Base-by-base conservation (phyloP, 1,140 invertebrate genomes). In the Centruroides sculpturatus region DNA sequence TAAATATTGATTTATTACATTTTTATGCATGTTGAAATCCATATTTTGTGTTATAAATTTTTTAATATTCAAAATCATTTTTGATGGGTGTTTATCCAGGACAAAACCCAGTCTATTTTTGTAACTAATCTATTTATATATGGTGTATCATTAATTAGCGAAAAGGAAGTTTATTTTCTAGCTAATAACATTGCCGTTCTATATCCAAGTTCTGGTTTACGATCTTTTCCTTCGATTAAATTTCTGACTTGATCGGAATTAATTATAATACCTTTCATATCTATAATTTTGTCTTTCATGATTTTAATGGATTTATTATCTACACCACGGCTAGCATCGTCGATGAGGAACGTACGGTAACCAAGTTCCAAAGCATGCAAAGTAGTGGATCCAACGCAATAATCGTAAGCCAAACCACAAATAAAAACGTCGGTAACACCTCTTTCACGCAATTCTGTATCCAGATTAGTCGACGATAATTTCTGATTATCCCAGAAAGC, bases 401-500 rank as follows among this genome's bases (percentile, higher is more conserved):
- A 87, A 73, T 99, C 95, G 69, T 92, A 92, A 0, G 95, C 94
- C 51, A 99, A 75, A 0, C 95, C 95, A 73, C 92, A 96, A 11
- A 96, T 84, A 72, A 91, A 97, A 60, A 98, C 86, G 73, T 96
- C 92, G 6, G 92, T 93, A 10, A 90, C 85, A 49, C 83, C 82
- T 66, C 84, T 83, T 69, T 83, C 76, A 51, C 83, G 80, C 48
- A 99, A 76, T 70, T 94, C 84, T 3, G 81, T 79, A 62, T 83
- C 82, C n/a, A 98, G 75, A 23, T 85, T 85, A 5, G 93, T 98
- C 68, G 92, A 82, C 3, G 85, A 86, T 41, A 91, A 72, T 73
- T 90, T 91, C 71, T 89, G 87, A 76, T 98, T 98, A 75, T 98
- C 94, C 86, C 87, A 95, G 77, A 99, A 98, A 12, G 94, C 95